Conservation (phyloP, 1,140 invertebrate genomes). For the Calycopis cecrops region DNA sequence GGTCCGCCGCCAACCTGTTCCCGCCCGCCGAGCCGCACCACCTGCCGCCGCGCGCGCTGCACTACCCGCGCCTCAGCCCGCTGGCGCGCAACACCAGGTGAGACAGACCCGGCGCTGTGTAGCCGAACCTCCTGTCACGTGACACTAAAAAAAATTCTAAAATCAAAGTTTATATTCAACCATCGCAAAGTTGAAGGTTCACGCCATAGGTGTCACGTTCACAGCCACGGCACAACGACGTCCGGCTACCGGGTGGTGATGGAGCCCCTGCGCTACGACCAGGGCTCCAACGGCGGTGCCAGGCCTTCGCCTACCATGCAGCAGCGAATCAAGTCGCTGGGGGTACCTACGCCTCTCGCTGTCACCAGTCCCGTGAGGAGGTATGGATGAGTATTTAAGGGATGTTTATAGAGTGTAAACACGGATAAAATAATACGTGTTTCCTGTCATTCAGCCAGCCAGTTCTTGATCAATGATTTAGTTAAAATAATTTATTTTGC, state of each 20-base stretch:
- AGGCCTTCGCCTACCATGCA: slow-evolving; percentile 90
- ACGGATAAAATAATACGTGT: too few species aligned
- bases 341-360: slow-evolving; percentile 90
- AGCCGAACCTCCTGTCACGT: neutral
- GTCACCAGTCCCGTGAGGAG: slow-evolving; percentile 85
- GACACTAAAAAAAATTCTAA: neutral
- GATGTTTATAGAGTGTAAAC: neutral
- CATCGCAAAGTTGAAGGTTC: too few species aligned
- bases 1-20: slow-evolving; percentile 95
- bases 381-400: slow-evolving; percentile 13
- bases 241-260: slow-evolving; percentile 61
- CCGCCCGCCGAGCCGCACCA: slow-evolving; percentile 70
- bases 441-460: too few species aligned
- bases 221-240: slow-evolving; percentile 55
- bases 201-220: slow-evolving; percentile 14
- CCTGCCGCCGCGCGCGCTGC: slow-evolving; percentile 62
- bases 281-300: slow-evolving; percentile 68
- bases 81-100: slow-evolving; percentile 81
- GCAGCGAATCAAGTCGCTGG: slow-evolving; percentile 90
- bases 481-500: too few species aligned
- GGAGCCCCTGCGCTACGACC: slow-evolving; percentile 65
- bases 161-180: neutral
- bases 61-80: slow-evolving; percentile 84
- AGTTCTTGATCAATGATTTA: too few species aligned
- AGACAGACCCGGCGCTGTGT: neutral